phyloP scores from a whole-genome alignment of 1,140 invertebrate genomes.

The Copidosoma floridanum region DNA sequence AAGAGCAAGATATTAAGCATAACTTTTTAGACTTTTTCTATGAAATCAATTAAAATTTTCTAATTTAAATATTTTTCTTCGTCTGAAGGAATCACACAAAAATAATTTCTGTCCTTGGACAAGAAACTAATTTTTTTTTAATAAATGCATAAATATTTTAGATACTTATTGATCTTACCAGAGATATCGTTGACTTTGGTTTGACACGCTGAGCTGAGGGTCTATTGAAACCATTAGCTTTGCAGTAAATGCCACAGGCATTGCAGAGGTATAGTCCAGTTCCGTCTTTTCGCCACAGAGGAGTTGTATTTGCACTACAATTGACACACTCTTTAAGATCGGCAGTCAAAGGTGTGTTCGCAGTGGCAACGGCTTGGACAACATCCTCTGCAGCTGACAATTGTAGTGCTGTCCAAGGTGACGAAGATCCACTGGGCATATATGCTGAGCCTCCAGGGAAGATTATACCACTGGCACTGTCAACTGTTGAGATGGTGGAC shows the following conservation, averaged over 20 bases:
- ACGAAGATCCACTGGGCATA: slow-evolving; percentile 37
- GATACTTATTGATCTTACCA: too few relatives aligned
- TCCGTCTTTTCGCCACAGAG: slow-evolving; percentile 84
- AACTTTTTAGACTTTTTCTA: too few relatives aligned
- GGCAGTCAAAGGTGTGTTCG: slow-evolving; percentile 16
- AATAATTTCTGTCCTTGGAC: too few relatives aligned
- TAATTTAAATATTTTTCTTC: too few relatives aligned
- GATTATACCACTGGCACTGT: slow-evolving; percentile 39
- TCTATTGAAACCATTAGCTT: slow-evolving; percentile 84
- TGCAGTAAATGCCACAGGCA: slow-evolving; percentile 80
- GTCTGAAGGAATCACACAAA: too few relatives aligned
- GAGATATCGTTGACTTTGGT: too few relatives aligned
- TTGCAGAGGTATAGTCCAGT: slow-evolving; percentile 90
- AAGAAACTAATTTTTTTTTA: too few relatives aligned
- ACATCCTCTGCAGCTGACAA: slow-evolving; percentile 36
- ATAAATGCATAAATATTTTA: too few relatives aligned
- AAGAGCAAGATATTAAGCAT: too few relatives aligned
- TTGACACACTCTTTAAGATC: slow-evolving; percentile 85
- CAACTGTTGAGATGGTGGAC: slow-evolving; percentile 38
- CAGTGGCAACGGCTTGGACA: slow-evolving; percentile 36
- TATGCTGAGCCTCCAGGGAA: slow-evolving; percentile 44
- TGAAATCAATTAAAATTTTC: too few relatives aligned
- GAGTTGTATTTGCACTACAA: slow-evolving; percentile 81
- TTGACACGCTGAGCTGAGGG: slow-evolving; percentile 62
- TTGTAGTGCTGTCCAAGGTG: slow-evolving; percentile 40